These are phyloP conservation scores for Diplodus sargus DNA, from an alignment of 2,797 vertebrate species.

Conservation along the genomic window DNA sequence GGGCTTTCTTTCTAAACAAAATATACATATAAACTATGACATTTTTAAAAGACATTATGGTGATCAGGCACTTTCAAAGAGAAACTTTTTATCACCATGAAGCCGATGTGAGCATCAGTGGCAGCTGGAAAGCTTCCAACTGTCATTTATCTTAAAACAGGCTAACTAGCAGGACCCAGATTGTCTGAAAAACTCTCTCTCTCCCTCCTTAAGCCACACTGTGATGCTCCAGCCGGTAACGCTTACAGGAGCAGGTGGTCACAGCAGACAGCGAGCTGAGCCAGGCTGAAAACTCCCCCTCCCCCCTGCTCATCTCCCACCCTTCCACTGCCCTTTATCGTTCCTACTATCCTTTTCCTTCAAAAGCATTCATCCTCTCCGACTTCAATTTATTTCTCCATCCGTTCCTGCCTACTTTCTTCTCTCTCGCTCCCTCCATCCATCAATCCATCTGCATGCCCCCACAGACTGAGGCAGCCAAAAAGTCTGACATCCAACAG, in stretches of 20 bases:
- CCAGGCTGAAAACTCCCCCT: conserved; percentile 52
- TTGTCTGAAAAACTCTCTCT: conserved; percentile 37
- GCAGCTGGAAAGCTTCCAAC: neutral
- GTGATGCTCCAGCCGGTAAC: conserved; percentile 49
- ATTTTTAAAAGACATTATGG: too few species aligned
- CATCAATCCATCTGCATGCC: conserved; percentile 36
- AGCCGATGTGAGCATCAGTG: neutral
- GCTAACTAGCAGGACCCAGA: conserved; percentile 41
- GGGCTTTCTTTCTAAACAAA: neutral
- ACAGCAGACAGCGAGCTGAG: conserved; percentile 58
- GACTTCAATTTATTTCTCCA: conserved; percentile 29
- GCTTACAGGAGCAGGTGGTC: conserved; percentile 75
- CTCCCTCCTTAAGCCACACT: conserved; percentile 38
- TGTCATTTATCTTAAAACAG: neutral
- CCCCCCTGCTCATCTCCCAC: conserved; percentile 19
- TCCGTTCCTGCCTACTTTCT: conserved; percentile 36
- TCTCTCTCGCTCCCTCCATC: neutral
- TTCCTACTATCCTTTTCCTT: conserved; percentile 50
- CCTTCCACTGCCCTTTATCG: conserved; percentile 53
- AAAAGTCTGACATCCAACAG: conserved; percentile 43
- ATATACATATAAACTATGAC: neutral
- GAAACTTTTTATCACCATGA: neutral
- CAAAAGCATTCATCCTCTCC: conserved; percentile 37
- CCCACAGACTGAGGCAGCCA: conserved; percentile 45
- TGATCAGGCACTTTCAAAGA: too few species aligned